These are phyloP conservation scores for Aphelinus atriplicis DNA, from an alignment of 1,140 invertebrate species.

Conservation along the genomic window DNA sequence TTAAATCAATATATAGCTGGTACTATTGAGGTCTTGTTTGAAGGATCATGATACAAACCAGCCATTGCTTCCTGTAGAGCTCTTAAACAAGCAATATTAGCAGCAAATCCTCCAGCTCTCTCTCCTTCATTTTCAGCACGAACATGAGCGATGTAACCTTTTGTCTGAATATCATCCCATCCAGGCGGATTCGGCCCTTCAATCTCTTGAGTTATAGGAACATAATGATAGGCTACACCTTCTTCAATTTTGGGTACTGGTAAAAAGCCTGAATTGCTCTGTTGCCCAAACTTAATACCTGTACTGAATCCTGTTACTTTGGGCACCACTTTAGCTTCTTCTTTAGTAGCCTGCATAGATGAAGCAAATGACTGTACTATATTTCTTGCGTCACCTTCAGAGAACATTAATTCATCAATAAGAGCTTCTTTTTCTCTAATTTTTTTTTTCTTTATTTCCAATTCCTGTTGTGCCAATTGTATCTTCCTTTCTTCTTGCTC, in stretches of 20 bases:
- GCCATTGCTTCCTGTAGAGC: conserved; percentile 91
- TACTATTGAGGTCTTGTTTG: conserved; percentile 24
- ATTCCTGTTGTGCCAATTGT: conserved; percentile 73
- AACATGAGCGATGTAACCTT: conserved; percentile 83
- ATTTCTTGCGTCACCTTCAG: conserved; percentile 85
- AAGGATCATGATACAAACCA: conserved; percentile 77
- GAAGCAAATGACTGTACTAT: conserved; percentile 87
- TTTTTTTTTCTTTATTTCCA: conserved; percentile 84
- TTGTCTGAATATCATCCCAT: conserved; percentile 71
- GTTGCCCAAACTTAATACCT: conserved; percentile 79
- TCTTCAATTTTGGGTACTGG: conserved; percentile 79
- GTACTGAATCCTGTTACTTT: conserved; percentile 80
- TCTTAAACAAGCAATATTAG: conserved; percentile 83
- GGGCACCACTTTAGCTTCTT: conserved; percentile 69
- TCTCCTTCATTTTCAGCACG: conserved; percentile 76
- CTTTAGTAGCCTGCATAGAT: conserved; percentile 72
- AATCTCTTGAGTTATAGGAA: conserved; percentile 67
- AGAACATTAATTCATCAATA: conserved; percentile 95
- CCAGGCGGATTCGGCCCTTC: conserved; percentile 81
- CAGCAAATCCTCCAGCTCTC: conserved; percentile 87
- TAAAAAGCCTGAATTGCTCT: conserved; percentile 67
- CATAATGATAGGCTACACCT: conserved; percentile 79
- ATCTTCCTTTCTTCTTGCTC: conserved; percentile 73
- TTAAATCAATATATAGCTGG: conserved; percentile 1
- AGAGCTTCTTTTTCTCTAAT: conserved; percentile 87